These are phyloP conservation scores for Ctenosaura bakeri DNA, from an alignment of 2,797 vertebrate genomes.

Conservation along the genomic window DNA sequence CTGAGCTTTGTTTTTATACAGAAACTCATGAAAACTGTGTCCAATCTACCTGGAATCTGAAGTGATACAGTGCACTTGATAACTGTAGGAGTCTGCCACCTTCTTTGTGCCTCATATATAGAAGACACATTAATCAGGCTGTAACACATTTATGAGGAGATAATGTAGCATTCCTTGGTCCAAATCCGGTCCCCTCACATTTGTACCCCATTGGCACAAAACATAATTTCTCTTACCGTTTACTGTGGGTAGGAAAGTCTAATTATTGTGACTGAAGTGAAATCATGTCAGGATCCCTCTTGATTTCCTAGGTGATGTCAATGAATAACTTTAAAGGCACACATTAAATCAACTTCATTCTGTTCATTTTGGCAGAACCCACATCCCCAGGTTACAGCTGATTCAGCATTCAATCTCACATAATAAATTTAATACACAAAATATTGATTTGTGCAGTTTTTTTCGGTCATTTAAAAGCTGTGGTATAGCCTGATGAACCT, in stretches of 20 bases:
- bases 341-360: not conserved
- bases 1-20: not conserved
- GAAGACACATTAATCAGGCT: not conserved
- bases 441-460: not conserved
- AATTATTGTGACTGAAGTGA: slow-evolving; percentile 17
- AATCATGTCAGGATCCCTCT: not conserved
- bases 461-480: slow-evolving; percentile 11
- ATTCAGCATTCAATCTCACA: slow-evolving; percentile 26
- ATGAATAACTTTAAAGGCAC: slow-evolving; percentile 7
- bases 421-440: slow-evolving; percentile 27
- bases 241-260: not conserved
- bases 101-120: not conserved
- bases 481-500: not conserved
- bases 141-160: not conserved
- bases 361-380: slow-evolving; percentile 27
- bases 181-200: not conserved
- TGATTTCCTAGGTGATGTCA: not conserved
- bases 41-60: not conserved
- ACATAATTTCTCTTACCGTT: not conserved
- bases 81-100: not conserved
- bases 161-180: not conserved
- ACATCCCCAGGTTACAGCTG: not conserved
- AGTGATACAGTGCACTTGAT: not conserved
- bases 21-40: not conserved
- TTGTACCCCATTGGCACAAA: not conserved